phyloP scores from a whole-genome alignment of 2,888 invertebrate species.

The Cosmia pyralina region DNA sequence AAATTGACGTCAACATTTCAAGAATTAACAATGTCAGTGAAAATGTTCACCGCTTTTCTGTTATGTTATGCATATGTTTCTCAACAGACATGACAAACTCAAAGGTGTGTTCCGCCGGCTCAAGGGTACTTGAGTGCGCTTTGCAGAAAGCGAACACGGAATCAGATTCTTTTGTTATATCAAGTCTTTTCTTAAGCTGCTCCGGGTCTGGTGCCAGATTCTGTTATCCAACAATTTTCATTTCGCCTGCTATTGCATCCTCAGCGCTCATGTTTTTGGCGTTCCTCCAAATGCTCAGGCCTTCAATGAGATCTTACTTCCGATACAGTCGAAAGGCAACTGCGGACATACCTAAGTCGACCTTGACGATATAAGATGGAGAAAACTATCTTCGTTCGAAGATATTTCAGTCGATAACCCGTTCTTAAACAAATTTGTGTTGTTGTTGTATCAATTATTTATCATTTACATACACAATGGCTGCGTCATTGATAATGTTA shows the following conservation, averaged over 20 bases:
- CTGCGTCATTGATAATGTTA: slow-evolving; percentile 46
- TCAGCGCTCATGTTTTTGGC: slow-evolving; percentile 47
- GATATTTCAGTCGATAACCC: slow-evolving; percentile 37
- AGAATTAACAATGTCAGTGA: slow-evolving; percentile 1
- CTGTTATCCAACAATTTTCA: slow-evolving; percentile 46
- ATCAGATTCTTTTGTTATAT: slow-evolving; percentile 51
- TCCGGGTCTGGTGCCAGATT: slow-evolving; percentile 50
- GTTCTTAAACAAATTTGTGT: slow-evolving; percentile 58
- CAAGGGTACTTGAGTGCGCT: slow-evolving; percentile 45
- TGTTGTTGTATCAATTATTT: slow-evolving; percentile 47
- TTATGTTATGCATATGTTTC: slow-evolving; percentile 14
- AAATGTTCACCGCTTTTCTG: slow-evolving; percentile 31
- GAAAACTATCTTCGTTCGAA: slow-evolving; percentile 15
- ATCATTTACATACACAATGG: slow-evolving; percentile 42
- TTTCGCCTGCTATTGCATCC: slow-evolving; percentile 42
- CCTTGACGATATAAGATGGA: slow-evolving; percentile 20
- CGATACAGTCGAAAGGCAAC: slow-evolving; percentile 27
- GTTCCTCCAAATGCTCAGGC: slow-evolving; percentile 32
- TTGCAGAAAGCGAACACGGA: slow-evolving; percentile 53
- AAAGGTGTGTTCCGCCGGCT: slow-evolving; percentile 41
- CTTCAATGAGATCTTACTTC: slow-evolving; percentile 29
- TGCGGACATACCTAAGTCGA: slow-evolving; percentile 20
- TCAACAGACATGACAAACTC: slow-evolving; percentile 18
- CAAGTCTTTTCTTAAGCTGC: slow-evolving; percentile 42
- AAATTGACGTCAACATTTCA: slow-evolving; percentile 1